phyloP scores from a whole-genome alignment of 2,797 vertebrate species.

The Linurgus olivaceus region DNA sequence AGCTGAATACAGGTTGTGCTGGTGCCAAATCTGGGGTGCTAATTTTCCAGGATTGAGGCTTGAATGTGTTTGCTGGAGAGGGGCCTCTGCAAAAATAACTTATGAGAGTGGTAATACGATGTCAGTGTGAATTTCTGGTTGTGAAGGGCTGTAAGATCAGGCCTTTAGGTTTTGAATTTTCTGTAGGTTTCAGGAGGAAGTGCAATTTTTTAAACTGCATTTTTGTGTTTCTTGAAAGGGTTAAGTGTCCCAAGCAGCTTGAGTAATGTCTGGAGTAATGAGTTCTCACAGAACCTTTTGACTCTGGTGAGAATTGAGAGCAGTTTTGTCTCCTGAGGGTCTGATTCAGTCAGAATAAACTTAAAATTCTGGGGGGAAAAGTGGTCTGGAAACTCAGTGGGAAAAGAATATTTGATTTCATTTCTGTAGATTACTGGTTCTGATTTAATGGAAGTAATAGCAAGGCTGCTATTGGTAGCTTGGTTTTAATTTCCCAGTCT shows the following conservation, averaged over 20 bases:
- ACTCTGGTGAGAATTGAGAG: background rate
- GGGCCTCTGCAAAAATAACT: background rate
- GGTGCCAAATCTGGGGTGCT: constrained; percentile 12
- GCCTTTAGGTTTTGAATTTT: background rate
- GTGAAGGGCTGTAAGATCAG: background rate
- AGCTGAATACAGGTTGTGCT: background rate
- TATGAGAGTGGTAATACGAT: background rate
- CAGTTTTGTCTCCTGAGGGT: background rate
- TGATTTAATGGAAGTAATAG: background rate
- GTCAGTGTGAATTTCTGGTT: background rate
- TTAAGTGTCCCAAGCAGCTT: background rate
- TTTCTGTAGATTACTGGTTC: background rate
- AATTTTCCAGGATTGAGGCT: background rate
- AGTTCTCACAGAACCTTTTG: background rate
- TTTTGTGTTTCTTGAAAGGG: background rate
- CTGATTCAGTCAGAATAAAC: background rate
- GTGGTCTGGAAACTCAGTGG: background rate
- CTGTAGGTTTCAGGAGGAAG: background rate
- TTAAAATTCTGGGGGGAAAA: background rate
- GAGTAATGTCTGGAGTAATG: background rate
- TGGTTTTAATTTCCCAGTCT: background rate
- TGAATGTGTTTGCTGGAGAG: background rate
- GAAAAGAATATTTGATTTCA: background rate
- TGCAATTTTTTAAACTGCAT: background rate
- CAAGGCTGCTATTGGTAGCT: background rate